Conservation (phyloP, 1,140 invertebrate species). For the Oedothorax gibbosus region DNA sequence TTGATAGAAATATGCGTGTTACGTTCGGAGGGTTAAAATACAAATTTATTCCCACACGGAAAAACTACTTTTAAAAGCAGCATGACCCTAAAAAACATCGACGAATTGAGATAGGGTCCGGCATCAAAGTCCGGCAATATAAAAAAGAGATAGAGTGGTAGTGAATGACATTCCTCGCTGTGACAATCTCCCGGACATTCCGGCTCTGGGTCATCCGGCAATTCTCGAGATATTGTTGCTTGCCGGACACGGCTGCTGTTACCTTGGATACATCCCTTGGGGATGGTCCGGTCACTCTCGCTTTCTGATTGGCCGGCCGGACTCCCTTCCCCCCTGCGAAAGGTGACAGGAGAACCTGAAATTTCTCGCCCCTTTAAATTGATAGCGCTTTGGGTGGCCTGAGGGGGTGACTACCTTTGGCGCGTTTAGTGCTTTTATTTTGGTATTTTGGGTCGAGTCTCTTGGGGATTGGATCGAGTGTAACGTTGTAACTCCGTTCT, state of each 20-base stretch:
- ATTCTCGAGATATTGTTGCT: constrained; percentile 60
- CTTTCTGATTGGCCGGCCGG: constrained; percentile 52
- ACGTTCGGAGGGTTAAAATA: no score
- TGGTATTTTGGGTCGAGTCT: not conserved
- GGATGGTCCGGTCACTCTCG: constrained; percentile 58
- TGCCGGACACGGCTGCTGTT: constrained; percentile 38
- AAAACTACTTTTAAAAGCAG: no score
- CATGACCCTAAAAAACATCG: constrained; percentile 35
- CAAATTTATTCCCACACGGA: no score
- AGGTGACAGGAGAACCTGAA: constrained; percentile 55
- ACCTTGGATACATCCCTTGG: constrained; percentile 59
- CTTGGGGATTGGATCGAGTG: not conserved
- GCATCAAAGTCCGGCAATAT: not conserved
- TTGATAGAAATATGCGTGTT: no score
- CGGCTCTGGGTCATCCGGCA: constrained; percentile 27
- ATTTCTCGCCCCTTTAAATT: constrained; percentile 58
- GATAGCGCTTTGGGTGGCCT: constrained; percentile 17
- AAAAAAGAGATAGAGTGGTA: constrained; percentile 9
- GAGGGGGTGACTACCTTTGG: constrained; percentile 40
- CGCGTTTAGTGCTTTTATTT: constrained; percentile 42
- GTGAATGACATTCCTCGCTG: constrained; percentile 43
- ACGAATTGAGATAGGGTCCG: constrained; percentile 56
- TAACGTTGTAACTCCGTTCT: not conserved
- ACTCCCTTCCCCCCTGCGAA: not conserved
- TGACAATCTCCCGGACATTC: constrained; percentile 56